A percentile compares a stretch with the other conserved stretches of the same genome.
Evolutionary conservation across 2,113 vertebrate species (phyloP).

Genomic region (Acrocephalus kingi): DNA sequence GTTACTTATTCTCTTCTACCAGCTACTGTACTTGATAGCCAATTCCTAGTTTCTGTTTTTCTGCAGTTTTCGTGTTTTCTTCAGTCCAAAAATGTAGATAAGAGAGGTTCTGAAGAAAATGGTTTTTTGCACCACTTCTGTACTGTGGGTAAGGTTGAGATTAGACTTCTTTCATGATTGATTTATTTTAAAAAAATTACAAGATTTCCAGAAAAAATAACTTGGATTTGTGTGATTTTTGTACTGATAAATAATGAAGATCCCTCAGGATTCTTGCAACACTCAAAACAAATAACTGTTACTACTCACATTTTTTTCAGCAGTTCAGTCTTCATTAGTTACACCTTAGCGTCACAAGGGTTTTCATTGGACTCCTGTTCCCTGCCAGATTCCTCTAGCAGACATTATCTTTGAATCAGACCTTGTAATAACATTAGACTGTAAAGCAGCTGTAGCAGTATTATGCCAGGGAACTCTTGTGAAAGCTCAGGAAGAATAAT

Average conservation of each 20-base stretch:
- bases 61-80: background rate
- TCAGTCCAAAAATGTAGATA: background rate
- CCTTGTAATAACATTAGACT: constrained; percentile 53
- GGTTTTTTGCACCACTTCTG: background rate
- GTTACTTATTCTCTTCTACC: background rate
- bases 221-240: background rate
- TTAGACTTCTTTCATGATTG: background rate
- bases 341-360: background rate
- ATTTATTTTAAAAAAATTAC: background rate
- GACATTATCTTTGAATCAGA: constrained; percentile 52
- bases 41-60: background rate
- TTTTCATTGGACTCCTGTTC: background rate
- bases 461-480: constrained; percentile 61
- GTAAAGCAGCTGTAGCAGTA: constrained; percentile 49
- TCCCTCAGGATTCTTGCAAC: background rate
- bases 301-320: background rate
- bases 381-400: constrained; percentile 32
- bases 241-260: background rate
- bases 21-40: background rate
- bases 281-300: background rate
- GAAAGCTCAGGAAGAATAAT: constrained; percentile 51
- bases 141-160: background rate
- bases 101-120: background rate
- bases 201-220: background rate
- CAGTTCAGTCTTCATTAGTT: background rate